Evolutionary conservation across 2,797 vertebrate genomes (phyloP), one percentile per base, ranked within the genome.

Genomic region (Thripadectes ignobilis): DNA sequence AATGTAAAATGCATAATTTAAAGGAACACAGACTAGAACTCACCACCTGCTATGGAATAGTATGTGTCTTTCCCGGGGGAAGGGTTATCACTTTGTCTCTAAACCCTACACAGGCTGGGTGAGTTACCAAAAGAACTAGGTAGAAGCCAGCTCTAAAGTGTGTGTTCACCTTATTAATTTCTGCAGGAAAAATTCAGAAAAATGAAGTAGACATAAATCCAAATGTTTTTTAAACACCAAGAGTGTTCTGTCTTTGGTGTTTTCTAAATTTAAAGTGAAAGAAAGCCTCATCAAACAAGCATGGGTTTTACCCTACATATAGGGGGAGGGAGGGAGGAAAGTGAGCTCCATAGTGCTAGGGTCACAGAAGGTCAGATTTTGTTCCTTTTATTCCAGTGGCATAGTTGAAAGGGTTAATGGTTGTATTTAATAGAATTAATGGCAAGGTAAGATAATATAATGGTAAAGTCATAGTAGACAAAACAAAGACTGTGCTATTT

Each of bases 401-500:
- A 27, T 80, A 14, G 66, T 39, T 80, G 34, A 88, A 96, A 85
- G 68, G 6, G 73, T 85, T 85, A 65, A 34, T 81, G 68, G 12
- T 15, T 80, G 34, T 45, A 41, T 83, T 54, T 71, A 80, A 23
- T 26, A 38, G 52, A 36, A 77, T 57, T 77, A 91, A 79, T 62
- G 16, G 22, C 22, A 69, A 74, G 85, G 59, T 68, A 79, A 94
- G 45, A 61, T 54, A 71, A 86, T 84, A 43, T 54, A 88, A 65
- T 41, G 24, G 34, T 48, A 82, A 91, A 86, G 39, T 66, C 24
- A 82, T 29, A 19, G 57, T 66, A 62, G 76, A 66, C 58, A 68
- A 92, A 92, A 83, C 14, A 83, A 81, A 57, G 61, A 61, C 65
- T 54, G 14, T 26, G 22, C 45, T 85, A 80, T 86, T 94, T 94